Conservation (phyloP, 2,888 invertebrate species). For the Cheilosia urbana region DNA sequence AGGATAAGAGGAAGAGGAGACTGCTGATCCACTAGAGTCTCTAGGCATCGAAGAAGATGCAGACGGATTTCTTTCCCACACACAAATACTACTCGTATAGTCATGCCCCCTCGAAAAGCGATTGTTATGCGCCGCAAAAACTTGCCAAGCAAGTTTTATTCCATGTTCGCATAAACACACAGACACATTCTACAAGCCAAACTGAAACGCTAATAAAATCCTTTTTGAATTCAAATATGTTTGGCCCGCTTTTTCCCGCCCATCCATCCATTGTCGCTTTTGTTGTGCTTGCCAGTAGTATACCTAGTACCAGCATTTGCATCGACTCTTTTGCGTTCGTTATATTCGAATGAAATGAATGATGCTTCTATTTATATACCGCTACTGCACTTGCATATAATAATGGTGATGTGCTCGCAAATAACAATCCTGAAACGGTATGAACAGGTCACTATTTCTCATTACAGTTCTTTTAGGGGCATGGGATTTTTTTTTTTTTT, state of each 20-base stretch:
- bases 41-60: constrained; percentile 45
- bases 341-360: constrained; percentile 45
- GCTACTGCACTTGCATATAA: constrained; percentile 38
- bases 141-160: constrained; percentile 38
- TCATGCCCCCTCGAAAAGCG: constrained; percentile 1
- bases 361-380: constrained; percentile 33
- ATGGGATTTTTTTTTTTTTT: constrained; percentile 9
- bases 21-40: constrained; percentile 42
- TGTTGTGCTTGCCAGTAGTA: constrained; percentile 20
- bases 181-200: constrained; percentile 50
- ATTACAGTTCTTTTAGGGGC: constrained; percentile 65
- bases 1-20: constrained; percentile 18
- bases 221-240: constrained; percentile 60
- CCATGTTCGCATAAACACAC: constrained; percentile 37
- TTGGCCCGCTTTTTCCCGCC: constrained; percentile 58
- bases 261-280: constrained; percentile 10
- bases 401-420: constrained; percentile 54
- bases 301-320: constrained; percentile 19
- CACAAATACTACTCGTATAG: neutral
- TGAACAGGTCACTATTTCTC: constrained; percentile 72
- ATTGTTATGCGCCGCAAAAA: constrained; percentile 41
- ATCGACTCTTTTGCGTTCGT: constrained; percentile 12
- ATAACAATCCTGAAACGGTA: constrained; percentile 58
- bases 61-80: constrained; percentile 21
- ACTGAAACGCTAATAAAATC: constrained; percentile 64